Percentiles rank a stretch among this genome's conserved stretches.
These are phyloP conservation scores for Trichomalopsis sarcophagae DNA, from an alignment of 1,140 invertebrate species.

Conservation along the genomic window DNA sequence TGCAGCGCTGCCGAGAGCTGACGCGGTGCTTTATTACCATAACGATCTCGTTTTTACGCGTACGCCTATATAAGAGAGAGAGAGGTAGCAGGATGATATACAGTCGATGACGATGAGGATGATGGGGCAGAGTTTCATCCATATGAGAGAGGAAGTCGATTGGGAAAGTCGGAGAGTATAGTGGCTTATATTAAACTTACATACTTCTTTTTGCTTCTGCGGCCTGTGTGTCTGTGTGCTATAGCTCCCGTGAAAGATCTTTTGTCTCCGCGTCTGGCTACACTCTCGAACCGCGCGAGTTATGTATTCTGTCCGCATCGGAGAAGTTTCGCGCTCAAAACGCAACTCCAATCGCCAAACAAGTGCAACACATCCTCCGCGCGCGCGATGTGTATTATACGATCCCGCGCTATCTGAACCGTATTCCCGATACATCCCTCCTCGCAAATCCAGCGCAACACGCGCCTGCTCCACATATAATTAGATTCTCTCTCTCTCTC, in stretches of 20 bases:
- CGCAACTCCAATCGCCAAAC: conserved; percentile 21
- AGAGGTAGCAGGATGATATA: neutral
- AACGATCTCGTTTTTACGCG: conserved; percentile 43
- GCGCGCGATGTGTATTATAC: neutral
- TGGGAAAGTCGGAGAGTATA: neutral
- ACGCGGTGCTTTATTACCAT: conserved; percentile 36
- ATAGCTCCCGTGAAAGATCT: no score
- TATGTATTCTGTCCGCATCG: no score
- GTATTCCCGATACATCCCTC: no score
- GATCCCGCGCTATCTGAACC: neutral
- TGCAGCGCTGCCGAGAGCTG: neutral
- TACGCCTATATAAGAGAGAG: neutral
- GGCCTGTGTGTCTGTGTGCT: no score
- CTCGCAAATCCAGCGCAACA: no score
- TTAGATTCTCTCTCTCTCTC: neutral
- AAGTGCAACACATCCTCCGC: neutral
- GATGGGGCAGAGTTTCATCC: conserved; percentile 11
- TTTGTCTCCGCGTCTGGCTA: no score
- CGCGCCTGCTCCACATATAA: neutral
- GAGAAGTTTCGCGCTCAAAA: no score
- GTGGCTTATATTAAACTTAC: neutral
- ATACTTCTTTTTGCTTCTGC: neutral
- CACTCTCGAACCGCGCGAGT: no score
- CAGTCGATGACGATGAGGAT: conserved; percentile 10
- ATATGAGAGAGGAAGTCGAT: neutral